Conservation (phyloP, 2,113 vertebrate genomes). For the Stictonetta naevosa region DNA sequence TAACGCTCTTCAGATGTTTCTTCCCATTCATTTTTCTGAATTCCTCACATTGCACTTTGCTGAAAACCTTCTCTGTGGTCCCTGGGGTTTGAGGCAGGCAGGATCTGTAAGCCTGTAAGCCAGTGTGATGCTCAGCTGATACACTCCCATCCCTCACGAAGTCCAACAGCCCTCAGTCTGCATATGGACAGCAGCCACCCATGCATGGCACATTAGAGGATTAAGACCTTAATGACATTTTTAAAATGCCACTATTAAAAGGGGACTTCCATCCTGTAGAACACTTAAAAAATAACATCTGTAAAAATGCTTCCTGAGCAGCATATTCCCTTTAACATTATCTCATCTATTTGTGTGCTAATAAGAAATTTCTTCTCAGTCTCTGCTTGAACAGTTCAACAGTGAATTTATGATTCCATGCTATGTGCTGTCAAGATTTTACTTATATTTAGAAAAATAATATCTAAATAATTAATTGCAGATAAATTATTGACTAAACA, state of each 20-base stretch:
- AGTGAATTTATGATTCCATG: background rate
- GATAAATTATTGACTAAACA: slow-evolving; percentile 60
- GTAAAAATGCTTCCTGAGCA: slow-evolving; percentile 30
- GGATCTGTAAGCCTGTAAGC: background rate
- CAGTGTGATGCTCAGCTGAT: background rate
- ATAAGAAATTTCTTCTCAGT: slow-evolving; percentile 15
- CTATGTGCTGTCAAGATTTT: slow-evolving; percentile 16
- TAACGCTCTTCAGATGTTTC: background rate
- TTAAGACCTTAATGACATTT: slow-evolving; percentile 29
- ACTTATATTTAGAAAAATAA: background rate
- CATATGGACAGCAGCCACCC: background rate
- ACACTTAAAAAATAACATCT: slow-evolving; percentile 37
- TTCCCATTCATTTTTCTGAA: background rate
- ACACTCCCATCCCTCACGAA: background rate
- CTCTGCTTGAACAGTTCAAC: slow-evolving; percentile 13
- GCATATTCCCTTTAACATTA: slow-evolving; percentile 38
- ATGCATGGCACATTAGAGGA: background rate
- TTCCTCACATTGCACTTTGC: background rate
- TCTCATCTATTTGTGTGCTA: slow-evolving; percentile 52
- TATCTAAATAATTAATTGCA: slow-evolving; percentile 53
- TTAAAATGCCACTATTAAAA: slow-evolving; percentile 19
- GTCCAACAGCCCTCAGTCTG: background rate
- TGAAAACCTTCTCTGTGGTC: background rate
- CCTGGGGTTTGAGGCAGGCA: background rate
- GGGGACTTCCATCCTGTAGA: slow-evolving; percentile 17